phyloP scores from a whole-genome alignment of 1,140 invertebrate species.

The Acromyrmex charruanus region DNA sequence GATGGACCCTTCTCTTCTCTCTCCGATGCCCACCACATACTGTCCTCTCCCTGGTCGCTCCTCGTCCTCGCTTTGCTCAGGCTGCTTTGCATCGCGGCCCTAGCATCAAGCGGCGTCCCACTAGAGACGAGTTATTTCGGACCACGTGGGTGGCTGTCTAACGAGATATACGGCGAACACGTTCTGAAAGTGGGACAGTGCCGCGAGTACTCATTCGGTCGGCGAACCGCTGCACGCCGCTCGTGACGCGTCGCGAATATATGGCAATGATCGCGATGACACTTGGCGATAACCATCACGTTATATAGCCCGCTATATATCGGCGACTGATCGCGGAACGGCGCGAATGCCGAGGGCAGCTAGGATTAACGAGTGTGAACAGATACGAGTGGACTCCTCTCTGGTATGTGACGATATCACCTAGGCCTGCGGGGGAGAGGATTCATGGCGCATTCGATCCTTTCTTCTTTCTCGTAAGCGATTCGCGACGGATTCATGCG shows the following conservation, averaged over 20 bases:
- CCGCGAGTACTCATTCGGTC: constrained; percentile 40
- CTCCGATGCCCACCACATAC: background rate
- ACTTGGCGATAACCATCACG: constrained; percentile 62
- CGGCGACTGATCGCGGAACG: constrained; percentile 56
- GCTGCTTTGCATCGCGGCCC: constrained; percentile 44
- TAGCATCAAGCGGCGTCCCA: constrained; percentile 32
- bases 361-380: constrained; percentile 53
- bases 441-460: constrained; percentile 65
- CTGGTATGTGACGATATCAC: constrained; percentile 23
- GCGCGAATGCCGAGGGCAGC: constrained; percentile 20
- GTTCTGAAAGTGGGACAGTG: constrained; percentile 72
- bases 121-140: constrained; percentile 71
- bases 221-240: constrained; percentile 38
- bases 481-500: background rate
- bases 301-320: constrained; percentile 20
- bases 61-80: background rate
- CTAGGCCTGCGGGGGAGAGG: constrained; percentile 42
- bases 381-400: constrained; percentile 11
- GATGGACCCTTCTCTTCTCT: constrained; percentile 64
- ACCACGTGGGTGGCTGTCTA: constrained; percentile 74
- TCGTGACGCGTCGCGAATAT: constrained; percentile 61
- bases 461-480: background rate
- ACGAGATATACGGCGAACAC: constrained; percentile 72
- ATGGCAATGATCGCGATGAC: constrained; percentile 62
- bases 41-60: background rate